These are phyloP conservation scores for Apomyelois bistriatella DNA, from an alignment of 2,888 invertebrate genomes.

Conservation along the genomic window DNA sequence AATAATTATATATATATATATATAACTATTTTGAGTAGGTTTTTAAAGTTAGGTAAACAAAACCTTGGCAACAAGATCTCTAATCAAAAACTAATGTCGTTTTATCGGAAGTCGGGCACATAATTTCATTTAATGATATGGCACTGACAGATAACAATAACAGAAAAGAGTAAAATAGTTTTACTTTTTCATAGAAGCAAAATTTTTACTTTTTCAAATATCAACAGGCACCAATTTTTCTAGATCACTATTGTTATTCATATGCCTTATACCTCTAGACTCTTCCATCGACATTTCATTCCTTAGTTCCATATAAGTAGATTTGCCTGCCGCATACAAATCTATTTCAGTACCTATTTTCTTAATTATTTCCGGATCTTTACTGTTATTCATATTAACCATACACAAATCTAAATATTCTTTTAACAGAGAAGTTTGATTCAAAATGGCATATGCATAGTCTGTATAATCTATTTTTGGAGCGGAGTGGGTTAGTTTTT, in stretches of 20 bases:
- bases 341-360: slow-evolving; percentile 55
- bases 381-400: slow-evolving; percentile 53
- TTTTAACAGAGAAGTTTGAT: slow-evolving; percentile 40
- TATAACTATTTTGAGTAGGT: too few relatives aligned
- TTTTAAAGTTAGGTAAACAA: too few relatives aligned
- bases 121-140: too few relatives aligned
- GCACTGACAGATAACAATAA: too few relatives aligned
- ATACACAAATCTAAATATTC: slow-evolving; percentile 55
- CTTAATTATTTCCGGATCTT: slow-evolving; percentile 29
- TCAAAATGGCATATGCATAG: slow-evolving; percentile 42
- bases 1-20: too few relatives aligned
- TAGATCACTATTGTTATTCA: slow-evolving; percentile 19
- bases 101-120: too few relatives aligned
- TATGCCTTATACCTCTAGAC: slow-evolving; percentile 28
- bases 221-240: neutral
- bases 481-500: slow-evolving; percentile 22
- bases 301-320: slow-evolving; percentile 40
- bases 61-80: too few relatives aligned
- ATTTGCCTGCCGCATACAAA: slow-evolving; percentile 44
- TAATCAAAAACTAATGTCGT: too few relatives aligned
- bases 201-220: too few relatives aligned
- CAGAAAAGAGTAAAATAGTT: too few relatives aligned
- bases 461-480: slow-evolving; percentile 27
- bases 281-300: slow-evolving; percentile 39
- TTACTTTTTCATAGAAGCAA: too few relatives aligned